Conservation (phyloP, 2,888 invertebrate species). For the Heliothis peltigera region DNA sequence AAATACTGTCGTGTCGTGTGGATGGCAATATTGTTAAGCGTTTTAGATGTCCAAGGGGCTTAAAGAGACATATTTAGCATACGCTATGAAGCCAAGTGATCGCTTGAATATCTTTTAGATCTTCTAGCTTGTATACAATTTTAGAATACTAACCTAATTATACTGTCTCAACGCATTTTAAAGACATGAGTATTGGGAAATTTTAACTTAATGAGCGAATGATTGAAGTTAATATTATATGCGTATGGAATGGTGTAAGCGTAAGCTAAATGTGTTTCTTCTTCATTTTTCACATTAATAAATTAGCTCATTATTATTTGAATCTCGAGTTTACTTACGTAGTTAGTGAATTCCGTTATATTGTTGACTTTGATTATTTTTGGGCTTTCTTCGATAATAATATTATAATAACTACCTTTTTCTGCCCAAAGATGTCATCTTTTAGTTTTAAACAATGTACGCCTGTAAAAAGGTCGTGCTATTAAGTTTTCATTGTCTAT, state of each 20-base stretch:
- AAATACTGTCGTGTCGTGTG: slow-evolving; percentile 86
- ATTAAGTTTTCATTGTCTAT: slow-evolving; percentile 84
- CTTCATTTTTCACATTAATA: slow-evolving; percentile 37
- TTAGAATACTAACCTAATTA: slow-evolving; percentile 28
- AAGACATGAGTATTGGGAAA: slow-evolving; percentile 33
- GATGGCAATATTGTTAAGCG: slow-evolving; percentile 72
- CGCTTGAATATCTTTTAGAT: slow-evolving; percentile 41
- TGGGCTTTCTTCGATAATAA: slow-evolving; percentile 56
- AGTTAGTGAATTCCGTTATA: slow-evolving; percentile 43
- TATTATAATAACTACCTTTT: slow-evolving; percentile 17
- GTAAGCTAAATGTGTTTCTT: slow-evolving; percentile 62
- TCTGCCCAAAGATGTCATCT: slow-evolving; percentile 37
- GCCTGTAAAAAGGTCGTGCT: slow-evolving; percentile 63
- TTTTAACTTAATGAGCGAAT: slow-evolving; percentile 41
- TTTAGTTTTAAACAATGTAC: slow-evolving; percentile 45
- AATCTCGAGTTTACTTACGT: slow-evolving; percentile 64
- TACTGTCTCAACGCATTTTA: slow-evolving; percentile 37
- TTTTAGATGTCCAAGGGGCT: slow-evolving; percentile 51
- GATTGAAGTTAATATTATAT: slow-evolving; percentile 18
- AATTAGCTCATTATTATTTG: slow-evolving; percentile 60
- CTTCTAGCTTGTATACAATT: slow-evolving; percentile 32
- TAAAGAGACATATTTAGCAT: slow-evolving; percentile 51
- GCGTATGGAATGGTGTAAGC: slow-evolving; percentile 10
- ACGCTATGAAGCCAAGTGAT: slow-evolving; percentile 39
- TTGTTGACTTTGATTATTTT: slow-evolving; percentile 42